Percentiles rank a stretch among this genome's conserved stretches.
Evolutionary conservation across 1,140 invertebrate genomes (phyloP).

Genomic region (Bombus turneri): DNA sequence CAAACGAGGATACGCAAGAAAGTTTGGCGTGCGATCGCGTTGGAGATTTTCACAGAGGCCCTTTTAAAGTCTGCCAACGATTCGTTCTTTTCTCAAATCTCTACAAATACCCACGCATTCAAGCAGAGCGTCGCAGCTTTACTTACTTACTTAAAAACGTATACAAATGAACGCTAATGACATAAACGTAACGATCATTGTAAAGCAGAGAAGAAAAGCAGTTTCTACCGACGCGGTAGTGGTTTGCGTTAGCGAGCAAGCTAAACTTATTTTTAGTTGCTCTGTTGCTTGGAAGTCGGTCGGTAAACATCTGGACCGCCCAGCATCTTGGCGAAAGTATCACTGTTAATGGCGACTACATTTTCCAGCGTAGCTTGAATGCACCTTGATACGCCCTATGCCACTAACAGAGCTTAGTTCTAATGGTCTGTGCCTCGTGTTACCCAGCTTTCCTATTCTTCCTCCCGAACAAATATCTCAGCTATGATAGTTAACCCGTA

Average conservation of each 20-base stretch:
- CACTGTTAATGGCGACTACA: constrained; percentile 64
- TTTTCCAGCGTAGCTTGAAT: constrained; percentile 52
- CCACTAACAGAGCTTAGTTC: constrained; percentile 41
- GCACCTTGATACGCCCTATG: constrained; percentile 54
- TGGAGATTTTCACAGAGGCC: no score
- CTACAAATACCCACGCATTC: no score
- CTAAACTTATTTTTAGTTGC: constrained; percentile 4
- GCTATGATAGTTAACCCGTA: constrained; percentile 34
- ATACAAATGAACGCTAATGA: neutral
- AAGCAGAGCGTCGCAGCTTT: no score
- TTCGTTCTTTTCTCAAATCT: no score
- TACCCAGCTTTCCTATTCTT: constrained; percentile 5
- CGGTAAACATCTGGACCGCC: constrained; percentile 47
- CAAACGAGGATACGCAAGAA: no score
- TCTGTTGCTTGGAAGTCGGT: neutral
- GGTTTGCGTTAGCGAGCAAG: neutral
- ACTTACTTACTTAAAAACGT: neutral
- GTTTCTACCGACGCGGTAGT: neutral
- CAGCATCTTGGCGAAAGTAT: constrained; percentile 59
- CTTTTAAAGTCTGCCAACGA: no score
- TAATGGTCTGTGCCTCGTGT: constrained; percentile 51
- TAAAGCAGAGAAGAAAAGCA: neutral
- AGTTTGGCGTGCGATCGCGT: no score
- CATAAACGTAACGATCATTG: neutral
- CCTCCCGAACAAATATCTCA: constrained; percentile 16